phyloP scores from a whole-genome alignment of 2,888 invertebrate genomes.

The Rhorus exstirpatorius region DNA sequence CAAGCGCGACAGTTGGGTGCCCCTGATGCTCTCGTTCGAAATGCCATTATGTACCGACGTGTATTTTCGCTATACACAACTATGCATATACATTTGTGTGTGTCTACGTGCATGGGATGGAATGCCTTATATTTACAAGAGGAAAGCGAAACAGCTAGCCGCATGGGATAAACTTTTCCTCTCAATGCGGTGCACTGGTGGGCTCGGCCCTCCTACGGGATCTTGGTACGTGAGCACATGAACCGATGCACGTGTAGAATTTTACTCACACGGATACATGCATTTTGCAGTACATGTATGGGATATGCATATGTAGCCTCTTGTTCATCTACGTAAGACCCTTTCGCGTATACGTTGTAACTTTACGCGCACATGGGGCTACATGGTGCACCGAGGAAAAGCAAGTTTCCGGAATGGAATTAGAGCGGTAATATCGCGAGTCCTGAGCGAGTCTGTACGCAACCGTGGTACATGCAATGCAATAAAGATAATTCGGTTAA shows the following conservation, averaged over 20 bases:
- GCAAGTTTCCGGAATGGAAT: slow-evolving; percentile 69
- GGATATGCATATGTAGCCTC: neutral
- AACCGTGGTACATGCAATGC: slow-evolving; percentile 63
- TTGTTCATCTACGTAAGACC: slow-evolving; percentile 51
- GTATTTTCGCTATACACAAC: slow-evolving; percentile 18
- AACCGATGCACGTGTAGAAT: slow-evolving; percentile 17
- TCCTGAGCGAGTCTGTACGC: slow-evolving; percentile 43
- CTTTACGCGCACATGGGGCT: slow-evolving; percentile 50
- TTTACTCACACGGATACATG: slow-evolving; percentile 31
- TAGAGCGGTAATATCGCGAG: slow-evolving; percentile 71
- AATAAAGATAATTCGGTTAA: slow-evolving; percentile 74
- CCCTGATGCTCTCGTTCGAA: slow-evolving; percentile 64
- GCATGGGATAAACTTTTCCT: slow-evolving; percentile 68
- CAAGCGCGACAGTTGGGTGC: slow-evolving; percentile 66
- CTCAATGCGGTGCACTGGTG: slow-evolving; percentile 45
- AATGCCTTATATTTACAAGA: slow-evolving; percentile 53
- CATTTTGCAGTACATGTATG: slow-evolving; percentile 10
- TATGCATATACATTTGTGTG: neutral
- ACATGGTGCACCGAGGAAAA: slow-evolving; percentile 53
- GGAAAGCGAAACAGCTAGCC: slow-evolving; percentile 62
- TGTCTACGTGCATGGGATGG: slow-evolving; percentile 27
- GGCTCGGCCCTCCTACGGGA: slow-evolving; percentile 47
- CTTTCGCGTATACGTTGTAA: slow-evolving; percentile 42
- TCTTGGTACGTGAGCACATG: slow-evolving; percentile 32
- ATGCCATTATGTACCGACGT: slow-evolving; percentile 59